Base-by-base conservation (phyloP, 92 coral and sea anemone genomes). In the Paramuricea clavata region DNA sequence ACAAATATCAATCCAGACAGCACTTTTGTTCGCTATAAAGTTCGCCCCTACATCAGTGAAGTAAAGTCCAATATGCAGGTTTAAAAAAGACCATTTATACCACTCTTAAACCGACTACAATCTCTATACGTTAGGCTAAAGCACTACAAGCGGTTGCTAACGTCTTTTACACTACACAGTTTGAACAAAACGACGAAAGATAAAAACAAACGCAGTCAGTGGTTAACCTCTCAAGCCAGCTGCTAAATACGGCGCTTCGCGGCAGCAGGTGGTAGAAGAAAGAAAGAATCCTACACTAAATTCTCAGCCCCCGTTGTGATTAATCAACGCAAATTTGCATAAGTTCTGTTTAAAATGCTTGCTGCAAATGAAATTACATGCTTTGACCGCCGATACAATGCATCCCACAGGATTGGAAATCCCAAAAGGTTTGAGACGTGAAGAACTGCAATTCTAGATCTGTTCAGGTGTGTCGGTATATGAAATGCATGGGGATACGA, bases 291-390 rank as follows among this genome's bases (percentile, higher is more conserved):
- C 72, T 26, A 39, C 67, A 25, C 34, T 59, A 39, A 26, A 2
- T 79, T 57, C 84, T 9, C 84, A 79, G 73, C 73, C 84, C 69
- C 84, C 82, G 82, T 52, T 5, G 82, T 0, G 68, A 4, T 27
- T 52, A 28, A 33, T 33, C 49, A 59, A 79, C 42, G 35, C 7
- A 31, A 33, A 79, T 79, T 79, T 57, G 47, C 84, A 79, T 60
- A 59, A 21, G 28, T 71, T 27, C 31, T 64, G 19, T 3, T 12
- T 27, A 6, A 64, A 64, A 30, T 27, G 17, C 17, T 12, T 21
- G 27, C 19, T 47, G 13, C 54, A 47, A 47, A 10, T 10, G 19
- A 47, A 47, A 47, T 15, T 47, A 47, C 54, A 47, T 47, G 54
- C 13, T 47, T 47, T 47, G 4, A 47, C 54, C 13, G 16, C 54